These are phyloP conservation scores for Myathropa florea DNA, from an alignment of 2,888 invertebrate genomes.

Conservation along the genomic window DNA sequence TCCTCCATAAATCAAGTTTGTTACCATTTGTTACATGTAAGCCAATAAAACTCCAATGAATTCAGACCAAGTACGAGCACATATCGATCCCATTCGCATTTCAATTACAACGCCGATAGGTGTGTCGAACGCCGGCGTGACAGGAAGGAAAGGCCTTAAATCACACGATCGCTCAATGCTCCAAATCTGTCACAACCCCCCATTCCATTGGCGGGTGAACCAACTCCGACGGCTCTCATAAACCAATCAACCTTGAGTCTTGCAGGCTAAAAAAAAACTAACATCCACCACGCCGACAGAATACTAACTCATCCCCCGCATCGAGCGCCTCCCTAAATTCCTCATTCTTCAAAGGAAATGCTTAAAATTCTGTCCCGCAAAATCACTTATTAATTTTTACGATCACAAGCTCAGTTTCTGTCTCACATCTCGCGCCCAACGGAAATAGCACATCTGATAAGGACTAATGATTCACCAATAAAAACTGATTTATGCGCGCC, in stretches of 20 bases:
- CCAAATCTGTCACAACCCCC: background rate
- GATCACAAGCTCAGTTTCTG: background rate
- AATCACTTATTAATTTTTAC: slow-evolving; percentile 1
- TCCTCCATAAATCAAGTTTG: background rate
- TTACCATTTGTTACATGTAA: background rate
- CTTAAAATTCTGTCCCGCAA: slow-evolving; percentile 2
- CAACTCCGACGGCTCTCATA: background rate
- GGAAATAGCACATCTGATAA: slow-evolving; percentile 36
- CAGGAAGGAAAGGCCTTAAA: background rate
- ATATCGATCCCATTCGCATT: background rate
- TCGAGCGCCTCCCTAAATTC: no score
- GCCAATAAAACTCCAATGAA: background rate
- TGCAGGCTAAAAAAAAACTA: background rate
- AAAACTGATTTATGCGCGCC: slow-evolving; percentile 26
- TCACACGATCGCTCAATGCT: background rate
- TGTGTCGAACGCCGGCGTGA: background rate
- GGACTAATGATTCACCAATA: slow-evolving; percentile 19
- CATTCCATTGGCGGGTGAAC: background rate
- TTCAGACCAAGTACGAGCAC: background rate
- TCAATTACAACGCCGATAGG: background rate
- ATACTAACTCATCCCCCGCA: background rate
- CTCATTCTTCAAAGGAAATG: background rate
- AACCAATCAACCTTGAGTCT: background rate
- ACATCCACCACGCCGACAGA: background rate
- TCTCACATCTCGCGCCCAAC: background rate